phyloP scores from a whole-genome alignment of 1,140 invertebrate species.

The Diuraphis noxia region DNA sequence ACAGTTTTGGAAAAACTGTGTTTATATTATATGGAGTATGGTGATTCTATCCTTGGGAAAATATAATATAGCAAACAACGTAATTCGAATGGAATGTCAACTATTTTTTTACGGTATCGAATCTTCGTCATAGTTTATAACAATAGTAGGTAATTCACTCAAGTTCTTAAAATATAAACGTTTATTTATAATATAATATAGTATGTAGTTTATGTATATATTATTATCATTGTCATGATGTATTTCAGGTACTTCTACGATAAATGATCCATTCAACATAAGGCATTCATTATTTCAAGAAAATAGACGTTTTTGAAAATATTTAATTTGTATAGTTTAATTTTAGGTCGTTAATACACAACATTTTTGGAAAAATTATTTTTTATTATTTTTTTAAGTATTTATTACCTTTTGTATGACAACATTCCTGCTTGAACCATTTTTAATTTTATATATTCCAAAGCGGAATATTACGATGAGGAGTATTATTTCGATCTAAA shows the following conservation, averaged over 20 bases:
- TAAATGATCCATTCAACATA: neutral
- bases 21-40: neutral
- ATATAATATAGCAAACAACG: neutral
- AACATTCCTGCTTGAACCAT: too few relatives aligned
- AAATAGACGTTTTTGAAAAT: too few relatives aligned
- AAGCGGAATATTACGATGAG: neutral
- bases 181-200: neutral
- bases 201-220: neutral
- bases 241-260: neutral
- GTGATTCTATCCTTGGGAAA: slow-evolving; percentile 26
- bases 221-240: neutral
- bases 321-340: too few relatives aligned
- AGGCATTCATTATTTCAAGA: too few relatives aligned
- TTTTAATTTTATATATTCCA: neutral
- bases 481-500: neutral
- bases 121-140: neutral
- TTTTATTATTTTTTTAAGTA: too few relatives aligned
- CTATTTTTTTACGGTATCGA: neutral
- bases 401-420: too few relatives aligned
- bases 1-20: neutral
- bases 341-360: too few relatives aligned
- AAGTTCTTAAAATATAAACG: neutral
- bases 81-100: neutral
- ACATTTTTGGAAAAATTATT: too few relatives aligned
- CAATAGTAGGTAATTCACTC: neutral